These are phyloP conservation scores for Seira sanloemensis DNA, from an alignment of 2,888 invertebrate species.

Conservation along the genomic window DNA sequence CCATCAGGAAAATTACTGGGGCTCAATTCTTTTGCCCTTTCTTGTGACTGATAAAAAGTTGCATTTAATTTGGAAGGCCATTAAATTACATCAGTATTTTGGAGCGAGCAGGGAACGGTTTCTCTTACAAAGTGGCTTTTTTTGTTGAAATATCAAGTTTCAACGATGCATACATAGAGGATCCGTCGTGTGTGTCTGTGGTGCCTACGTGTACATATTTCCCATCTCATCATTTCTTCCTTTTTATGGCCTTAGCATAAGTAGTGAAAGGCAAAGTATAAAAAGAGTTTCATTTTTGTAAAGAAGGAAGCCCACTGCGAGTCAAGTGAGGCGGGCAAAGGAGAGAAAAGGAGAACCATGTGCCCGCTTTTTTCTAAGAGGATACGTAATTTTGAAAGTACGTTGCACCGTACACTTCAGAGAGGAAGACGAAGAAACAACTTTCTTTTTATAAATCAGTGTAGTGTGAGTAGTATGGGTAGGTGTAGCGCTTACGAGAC, in stretches of 20 bases:
- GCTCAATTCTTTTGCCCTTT: too few relatives aligned
- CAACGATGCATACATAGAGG: constrained; percentile 5
- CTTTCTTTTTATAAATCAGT: not conserved
- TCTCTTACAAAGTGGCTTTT: too few relatives aligned
- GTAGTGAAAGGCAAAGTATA: not conserved
- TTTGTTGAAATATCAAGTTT: not conserved
- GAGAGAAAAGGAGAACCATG: not conserved
- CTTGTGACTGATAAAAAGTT: too few relatives aligned
- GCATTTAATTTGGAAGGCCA: not conserved
- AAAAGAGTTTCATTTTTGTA: not conserved
- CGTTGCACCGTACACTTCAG: constrained; percentile 13
- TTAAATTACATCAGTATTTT: not conserved
- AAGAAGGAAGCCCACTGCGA: not conserved
- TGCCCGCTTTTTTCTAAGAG: not conserved
- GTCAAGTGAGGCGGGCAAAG: not conserved
- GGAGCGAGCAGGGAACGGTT: not conserved
- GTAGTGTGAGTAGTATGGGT: constrained; percentile 1
- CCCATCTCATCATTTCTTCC: too few relatives aligned
- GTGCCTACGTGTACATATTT: too few relatives aligned
- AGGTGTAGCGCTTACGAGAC: not conserved
- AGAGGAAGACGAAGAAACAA: not conserved
- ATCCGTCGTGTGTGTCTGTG: not conserved
- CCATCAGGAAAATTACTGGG: too few relatives aligned
- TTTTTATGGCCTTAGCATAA: not conserved
- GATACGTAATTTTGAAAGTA: constrained; percentile 5